These are phyloP conservation scores for Hybos culiciformis DNA, from an alignment of 2,888 invertebrate genomes.

Conservation along the genomic window DNA sequence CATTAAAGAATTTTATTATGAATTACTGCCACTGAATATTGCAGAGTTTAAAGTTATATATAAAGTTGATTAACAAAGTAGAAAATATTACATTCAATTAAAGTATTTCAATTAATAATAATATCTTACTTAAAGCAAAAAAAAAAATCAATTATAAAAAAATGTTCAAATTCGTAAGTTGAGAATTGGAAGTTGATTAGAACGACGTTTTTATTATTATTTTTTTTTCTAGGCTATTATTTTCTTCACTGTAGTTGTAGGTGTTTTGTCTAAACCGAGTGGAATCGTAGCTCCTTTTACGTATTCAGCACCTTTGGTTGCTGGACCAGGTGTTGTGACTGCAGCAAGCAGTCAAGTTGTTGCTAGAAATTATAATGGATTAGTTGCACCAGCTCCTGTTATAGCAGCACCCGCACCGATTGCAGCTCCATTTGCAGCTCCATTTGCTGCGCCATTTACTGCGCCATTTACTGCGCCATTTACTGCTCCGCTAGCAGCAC, in stretches of 20 bases:
- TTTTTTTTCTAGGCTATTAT: constrained; percentile 8
- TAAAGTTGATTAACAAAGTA: too few species aligned
- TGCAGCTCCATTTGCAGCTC: constrained; percentile 37
- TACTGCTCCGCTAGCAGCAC: constrained; percentile 1
- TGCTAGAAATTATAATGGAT: constrained; percentile 14
- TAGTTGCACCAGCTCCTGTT: constrained; percentile 37
- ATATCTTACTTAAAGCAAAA: too few species aligned
- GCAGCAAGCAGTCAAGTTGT: constrained; percentile 14
- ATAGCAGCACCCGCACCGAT: constrained; percentile 44
- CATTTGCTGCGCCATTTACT: constrained; percentile 5
- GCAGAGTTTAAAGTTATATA: too few species aligned
- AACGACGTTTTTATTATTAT: constrained; percentile 3
- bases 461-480: constrained; percentile 9
- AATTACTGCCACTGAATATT: too few species aligned
- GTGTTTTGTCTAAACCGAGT: constrained; percentile 13
- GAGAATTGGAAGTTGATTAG: neutral
- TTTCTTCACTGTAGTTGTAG: constrained; percentile 12
- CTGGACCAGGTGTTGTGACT: constrained; percentile 14
- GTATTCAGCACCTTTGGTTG: constrained; percentile 13
- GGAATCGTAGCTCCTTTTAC: constrained; percentile 19
- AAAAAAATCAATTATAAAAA: too few species aligned
- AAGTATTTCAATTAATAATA: too few species aligned
- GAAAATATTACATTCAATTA: too few species aligned
- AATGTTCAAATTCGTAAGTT: constrained; percentile 16
- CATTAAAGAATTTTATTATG: too few species aligned